These are phyloP conservation scores for Nomada lathburiana DNA, from an alignment of 2,888 invertebrate species.

Conservation along the genomic window DNA sequence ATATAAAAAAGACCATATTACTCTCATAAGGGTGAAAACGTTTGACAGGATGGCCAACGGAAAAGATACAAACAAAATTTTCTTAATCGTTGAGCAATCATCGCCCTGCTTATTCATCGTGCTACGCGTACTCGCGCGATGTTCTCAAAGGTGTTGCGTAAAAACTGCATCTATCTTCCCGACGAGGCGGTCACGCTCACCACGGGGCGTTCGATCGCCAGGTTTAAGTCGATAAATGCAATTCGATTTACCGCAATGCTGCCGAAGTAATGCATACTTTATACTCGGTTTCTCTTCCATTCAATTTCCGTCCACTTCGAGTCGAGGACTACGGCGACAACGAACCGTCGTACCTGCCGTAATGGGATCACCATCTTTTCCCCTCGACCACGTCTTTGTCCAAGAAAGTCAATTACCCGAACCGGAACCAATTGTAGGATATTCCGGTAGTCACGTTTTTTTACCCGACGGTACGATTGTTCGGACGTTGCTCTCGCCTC, in stretches of 20 bases:
- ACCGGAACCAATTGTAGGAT: conserved; percentile 44
- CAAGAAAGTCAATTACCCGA: conserved; percentile 58
- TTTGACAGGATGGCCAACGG: too few relatives aligned
- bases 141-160: conserved; percentile 12
- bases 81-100: too few relatives aligned
- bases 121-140: background rate
- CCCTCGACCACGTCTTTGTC: conserved; percentile 40
- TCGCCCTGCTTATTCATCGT: conserved; percentile 6
- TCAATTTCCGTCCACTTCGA: conserved; percentile 49
- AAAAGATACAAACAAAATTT: too few relatives aligned
- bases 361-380: conserved; percentile 57
- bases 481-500: background rate
- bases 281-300: conserved; percentile 59
- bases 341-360: conserved; percentile 44
- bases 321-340: conserved; percentile 47
- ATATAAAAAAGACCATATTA: too few relatives aligned
- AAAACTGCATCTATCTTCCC: conserved; percentile 33
- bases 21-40: too few relatives aligned
- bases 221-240: conserved; percentile 67
- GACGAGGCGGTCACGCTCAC: conserved; percentile 11
- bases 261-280: conserved; percentile 68
- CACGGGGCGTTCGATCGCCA: conserved; percentile 49
- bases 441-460: conserved; percentile 55
- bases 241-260: conserved; percentile 72
- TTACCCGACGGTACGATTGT: conserved; percentile 7